These are phyloP conservation scores for Notothenia coriiceps DNA, from an alignment of 2,113 vertebrate species.

Conservation along the genomic window DNA sequence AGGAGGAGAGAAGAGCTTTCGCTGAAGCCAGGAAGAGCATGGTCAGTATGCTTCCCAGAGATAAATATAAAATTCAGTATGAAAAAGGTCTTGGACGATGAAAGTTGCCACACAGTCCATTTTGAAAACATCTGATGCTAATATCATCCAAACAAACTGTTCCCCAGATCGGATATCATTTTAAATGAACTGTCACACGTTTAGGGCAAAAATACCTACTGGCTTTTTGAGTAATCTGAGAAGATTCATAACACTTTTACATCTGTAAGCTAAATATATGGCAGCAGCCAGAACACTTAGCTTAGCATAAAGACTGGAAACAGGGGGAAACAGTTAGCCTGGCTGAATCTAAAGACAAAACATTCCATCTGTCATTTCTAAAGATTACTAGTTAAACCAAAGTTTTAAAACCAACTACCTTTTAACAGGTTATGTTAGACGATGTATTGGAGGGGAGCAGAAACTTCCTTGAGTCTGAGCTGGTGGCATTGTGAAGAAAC, in stretches of 20 bases:
- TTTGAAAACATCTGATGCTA: neutral
- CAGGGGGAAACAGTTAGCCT: neutral
- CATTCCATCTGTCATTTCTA: neutral
- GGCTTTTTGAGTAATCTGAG: neutral
- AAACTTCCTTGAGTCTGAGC: neutral
- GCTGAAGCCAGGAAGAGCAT: constrained; percentile 95
- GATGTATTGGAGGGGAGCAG: neutral
- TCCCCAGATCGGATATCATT: neutral
- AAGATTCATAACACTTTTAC: neutral
- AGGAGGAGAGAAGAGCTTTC: constrained; percentile 94
- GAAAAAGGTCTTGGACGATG: no score
- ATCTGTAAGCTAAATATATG: neutral
- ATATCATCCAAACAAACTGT: neutral
- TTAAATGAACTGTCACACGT: neutral
- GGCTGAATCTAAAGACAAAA: neutral
- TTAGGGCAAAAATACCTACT: neutral
- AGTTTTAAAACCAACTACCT: no score
- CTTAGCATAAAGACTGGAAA: neutral
- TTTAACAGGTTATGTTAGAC: neutral
- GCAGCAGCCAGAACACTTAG: neutral
- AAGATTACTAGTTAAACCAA: neutral
- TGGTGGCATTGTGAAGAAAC: neutral
- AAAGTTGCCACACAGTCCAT: neutral
- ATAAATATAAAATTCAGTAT: neutral
- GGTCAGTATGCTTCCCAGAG: constrained; percentile 78